These are phyloP conservation scores for Botrylloides violaceus DNA, from an alignment of 23 tunicate species.

Conservation along the genomic window DNA sequence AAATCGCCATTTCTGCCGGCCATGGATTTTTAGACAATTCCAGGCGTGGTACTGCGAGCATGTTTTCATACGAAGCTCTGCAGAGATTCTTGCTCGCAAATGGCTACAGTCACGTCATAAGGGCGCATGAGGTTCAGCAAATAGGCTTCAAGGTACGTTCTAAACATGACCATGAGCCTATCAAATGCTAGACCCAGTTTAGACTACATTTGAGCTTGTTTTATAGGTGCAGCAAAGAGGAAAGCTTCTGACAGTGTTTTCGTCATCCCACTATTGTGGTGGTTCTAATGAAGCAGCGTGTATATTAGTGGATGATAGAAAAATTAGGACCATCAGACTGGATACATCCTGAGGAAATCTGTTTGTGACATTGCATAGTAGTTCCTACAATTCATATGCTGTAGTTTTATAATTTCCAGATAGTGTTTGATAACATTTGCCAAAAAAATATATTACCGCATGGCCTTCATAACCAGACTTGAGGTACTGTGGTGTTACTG, in stretches of 20 bases:
- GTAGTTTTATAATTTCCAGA: neutral
- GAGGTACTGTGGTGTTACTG: no score
- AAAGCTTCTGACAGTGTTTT: conserved; percentile 84
- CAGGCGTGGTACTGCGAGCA: conserved; percentile 68
- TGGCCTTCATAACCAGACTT: no score
- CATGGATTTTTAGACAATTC: conserved; percentile 59
- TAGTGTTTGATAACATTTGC: neutral
- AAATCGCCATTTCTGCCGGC: conserved; percentile 19
- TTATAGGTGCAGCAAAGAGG: conserved; percentile 80
- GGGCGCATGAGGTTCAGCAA: conserved; percentile 92
- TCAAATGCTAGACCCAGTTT: neutral
- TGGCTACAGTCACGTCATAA: conserved; percentile 80
- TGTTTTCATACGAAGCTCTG: conserved; percentile 71
- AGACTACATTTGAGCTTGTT: neutral
- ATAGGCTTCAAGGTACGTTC: conserved; percentile 74
- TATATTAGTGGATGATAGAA: conserved; percentile 78
- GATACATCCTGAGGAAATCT: conserved; percentile 70
- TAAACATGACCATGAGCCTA: neutral
- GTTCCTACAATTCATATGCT: neutral
- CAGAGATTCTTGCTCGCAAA: conserved; percentile 46
- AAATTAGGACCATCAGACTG: conserved; percentile 79
- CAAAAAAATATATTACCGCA: neutral
- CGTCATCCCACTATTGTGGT: conserved; percentile 89
- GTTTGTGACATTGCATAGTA: no score
- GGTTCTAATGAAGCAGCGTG: conserved; percentile 96